These are phyloP conservation scores for Australoheros scitulus DNA, from an alignment of 2,113 vertebrate species.

Conservation along the genomic window DNA sequence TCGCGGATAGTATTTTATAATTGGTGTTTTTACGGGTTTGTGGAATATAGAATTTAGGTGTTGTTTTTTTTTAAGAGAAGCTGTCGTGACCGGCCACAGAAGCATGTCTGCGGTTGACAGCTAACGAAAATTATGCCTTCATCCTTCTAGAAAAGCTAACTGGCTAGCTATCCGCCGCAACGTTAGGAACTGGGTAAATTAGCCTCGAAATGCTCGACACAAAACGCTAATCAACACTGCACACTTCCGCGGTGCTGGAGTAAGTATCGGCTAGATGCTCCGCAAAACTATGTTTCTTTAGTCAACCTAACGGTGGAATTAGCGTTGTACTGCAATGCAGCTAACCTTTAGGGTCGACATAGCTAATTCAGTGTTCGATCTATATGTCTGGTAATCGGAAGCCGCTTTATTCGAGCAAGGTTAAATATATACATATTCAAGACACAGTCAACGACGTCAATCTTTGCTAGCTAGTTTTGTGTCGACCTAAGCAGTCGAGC, in stretches of 20 bases:
- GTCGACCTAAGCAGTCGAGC: constrained; percentile 23
- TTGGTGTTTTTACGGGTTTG: not conserved
- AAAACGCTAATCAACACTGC: constrained; percentile 10
- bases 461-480: not conserved
- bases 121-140: constrained; percentile 48
- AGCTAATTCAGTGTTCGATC: not conserved
- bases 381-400: not conserved
- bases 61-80: not conserved
- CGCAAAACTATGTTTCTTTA: not conserved
- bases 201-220: constrained; percentile 12
- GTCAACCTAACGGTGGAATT: not conserved
- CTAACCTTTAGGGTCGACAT: not conserved
- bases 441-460: not conserved
- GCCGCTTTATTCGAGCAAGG: constrained; percentile 2
- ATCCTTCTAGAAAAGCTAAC: constrained; percentile 59
- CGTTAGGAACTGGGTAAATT: constrained; percentile 36
- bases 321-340: constrained; percentile 13
- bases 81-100: constrained; percentile 36
- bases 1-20: constrained; percentile 4
- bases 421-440: not conserved
- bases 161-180: constrained; percentile 58
- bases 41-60: not conserved
- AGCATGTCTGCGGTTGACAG: constrained; percentile 61
- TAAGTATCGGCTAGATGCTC: not conserved
- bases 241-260: not conserved